phyloP scores from a whole-genome alignment of 2,797 vertebrate genomes.

The Silurus lanzhouensis region DNA sequence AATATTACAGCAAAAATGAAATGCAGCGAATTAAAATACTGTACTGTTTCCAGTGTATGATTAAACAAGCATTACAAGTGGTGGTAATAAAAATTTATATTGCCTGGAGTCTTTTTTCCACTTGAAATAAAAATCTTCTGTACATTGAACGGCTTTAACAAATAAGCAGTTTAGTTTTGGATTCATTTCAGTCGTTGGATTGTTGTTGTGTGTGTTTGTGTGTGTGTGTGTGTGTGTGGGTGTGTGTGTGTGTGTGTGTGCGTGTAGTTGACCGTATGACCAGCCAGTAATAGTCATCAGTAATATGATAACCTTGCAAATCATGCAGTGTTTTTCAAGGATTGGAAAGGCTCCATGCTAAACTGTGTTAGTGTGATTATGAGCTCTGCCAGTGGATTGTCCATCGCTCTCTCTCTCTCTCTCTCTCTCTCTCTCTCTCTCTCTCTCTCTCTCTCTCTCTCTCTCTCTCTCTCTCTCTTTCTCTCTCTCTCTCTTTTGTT shows the following conservation, averaged over 20 bases:
- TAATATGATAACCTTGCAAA: constrained; percentile 29
- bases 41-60: constrained; percentile 2
- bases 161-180: not conserved
- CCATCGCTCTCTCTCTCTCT: not conserved
- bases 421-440: constrained; percentile 7
- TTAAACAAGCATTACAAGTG: constrained; percentile 1
- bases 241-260: constrained; percentile 1
- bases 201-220: not conserved
- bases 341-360: constrained; percentile 33
- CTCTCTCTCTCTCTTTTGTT: not conserved
- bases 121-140: not conserved
- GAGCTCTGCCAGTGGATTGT: constrained; percentile 30
- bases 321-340: constrained; percentile 21
- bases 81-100: not conserved
- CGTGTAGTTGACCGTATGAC: constrained; percentile 1
- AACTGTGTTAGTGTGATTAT: constrained; percentile 12
- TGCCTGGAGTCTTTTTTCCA: constrained; percentile 9
- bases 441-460: too few species aligned
- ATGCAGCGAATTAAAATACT: constrained; percentile 3
- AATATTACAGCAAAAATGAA: constrained; percentile 22
- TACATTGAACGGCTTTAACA: not conserved
- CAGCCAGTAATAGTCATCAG: constrained; percentile 12
- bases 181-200: not conserved
- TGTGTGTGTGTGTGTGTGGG: not conserved
- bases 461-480: too few species aligned